Evolutionary conservation across 2,113 vertebrate species (phyloP).

Genomic region (Miniopterus natalensis): DNA sequence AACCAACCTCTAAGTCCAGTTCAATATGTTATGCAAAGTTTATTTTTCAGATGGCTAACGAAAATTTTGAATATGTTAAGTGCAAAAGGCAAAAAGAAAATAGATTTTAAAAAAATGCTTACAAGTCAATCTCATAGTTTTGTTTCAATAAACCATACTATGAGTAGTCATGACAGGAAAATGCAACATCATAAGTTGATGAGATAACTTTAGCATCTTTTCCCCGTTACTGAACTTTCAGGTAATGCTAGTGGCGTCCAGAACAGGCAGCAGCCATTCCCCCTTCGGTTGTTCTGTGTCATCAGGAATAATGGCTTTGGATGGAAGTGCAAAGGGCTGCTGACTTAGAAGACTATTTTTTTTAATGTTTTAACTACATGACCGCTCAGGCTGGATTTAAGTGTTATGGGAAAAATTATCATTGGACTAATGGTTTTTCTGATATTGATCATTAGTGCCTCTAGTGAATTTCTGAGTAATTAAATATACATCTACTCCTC

Average conservation of each 20-base stretch:
- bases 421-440: conserved; percentile 68
- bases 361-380: conserved; percentile 28
- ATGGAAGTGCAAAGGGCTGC: conserved; percentile 63
- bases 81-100: background rate
- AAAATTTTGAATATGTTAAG: background rate
- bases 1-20: background rate
- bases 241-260: conserved; percentile 59
- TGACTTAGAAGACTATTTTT: conserved; percentile 69
- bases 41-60: conserved; percentile 23
- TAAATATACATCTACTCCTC: conserved; percentile 74
- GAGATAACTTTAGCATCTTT: conserved; percentile 41
- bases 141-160: background rate
- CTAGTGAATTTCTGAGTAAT: conserved; percentile 73
- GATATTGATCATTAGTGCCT: conserved; percentile 75
- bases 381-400: conserved; percentile 64
- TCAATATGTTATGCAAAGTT: background rate
- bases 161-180: background rate
- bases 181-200: background rate
- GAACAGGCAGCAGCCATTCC: background rate
- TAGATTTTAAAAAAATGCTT: background rate
- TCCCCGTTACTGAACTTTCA: conserved; percentile 64
- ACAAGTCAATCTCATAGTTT: background rate
- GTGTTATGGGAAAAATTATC: conserved; percentile 71
- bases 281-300: conserved; percentile 71
- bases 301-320: conserved; percentile 71